Base-by-base conservation (phyloP, 2,113 vertebrate genomes). In the Tringa solitaria region DNA sequence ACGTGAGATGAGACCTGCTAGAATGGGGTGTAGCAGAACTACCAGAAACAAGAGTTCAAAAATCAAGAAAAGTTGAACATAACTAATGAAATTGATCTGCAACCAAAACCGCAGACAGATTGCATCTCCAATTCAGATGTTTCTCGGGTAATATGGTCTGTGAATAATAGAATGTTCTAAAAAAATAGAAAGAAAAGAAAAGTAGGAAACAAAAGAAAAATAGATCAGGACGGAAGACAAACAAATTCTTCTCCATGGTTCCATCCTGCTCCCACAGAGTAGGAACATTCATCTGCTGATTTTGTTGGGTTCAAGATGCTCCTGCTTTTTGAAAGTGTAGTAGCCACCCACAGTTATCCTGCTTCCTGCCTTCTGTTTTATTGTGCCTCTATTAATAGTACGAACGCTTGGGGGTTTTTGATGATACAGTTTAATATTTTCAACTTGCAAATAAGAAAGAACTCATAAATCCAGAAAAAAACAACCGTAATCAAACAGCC, bases 361-460 rank as follows among this genome's bases (percentile, higher is more conserved):
- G 78, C 70, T 97, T 94, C 85, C 85, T 96, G 85, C 94, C 90
- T 90, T 97, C 88, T 97, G 85, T 76, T 93, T 83, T 82, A 83
- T 86, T 95, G 78, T 96, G 53, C 65, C 82, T 93, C 90, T 80
- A 57, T 92, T 83, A 85, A 77, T 79, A 90, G 14, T n/a, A 50
- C 61, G 75, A 90, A 60, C 5, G 2, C 61, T 90, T 82, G 57
- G 16, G 21, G 32, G 17, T 83, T 93, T 88, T 83, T 4, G 1
- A 45, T 77, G 41, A 80, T 45, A 23, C 19, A 14, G 13, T 65
- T 85, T 73, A 61, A 57, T 73, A 57, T 45, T 85, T 92, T 65
- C 75, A 77, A 64, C 72, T 83, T 86, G 22, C 35, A 67, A 70
- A 90, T 35, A 73, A 90, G 46, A 54, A 85, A 39, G 6, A 59